These are phyloP conservation scores for Hormiphora californensis DNA, from an alignment of 37 sponge, comb jelly and placozoan genomes.

Conservation along the genomic window DNA sequence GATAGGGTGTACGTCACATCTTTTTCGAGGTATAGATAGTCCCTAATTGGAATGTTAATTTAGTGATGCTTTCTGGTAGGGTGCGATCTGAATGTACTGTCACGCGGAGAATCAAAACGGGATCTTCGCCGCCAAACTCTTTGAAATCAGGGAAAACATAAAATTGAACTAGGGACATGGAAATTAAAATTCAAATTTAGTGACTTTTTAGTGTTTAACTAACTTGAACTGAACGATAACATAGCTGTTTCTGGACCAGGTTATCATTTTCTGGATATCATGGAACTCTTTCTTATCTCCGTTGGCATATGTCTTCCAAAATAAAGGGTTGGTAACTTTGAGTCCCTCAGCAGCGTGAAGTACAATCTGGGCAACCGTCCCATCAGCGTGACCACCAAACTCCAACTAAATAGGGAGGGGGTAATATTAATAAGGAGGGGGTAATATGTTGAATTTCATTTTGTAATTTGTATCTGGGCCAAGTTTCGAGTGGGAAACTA, in stretches of 20 bases:
- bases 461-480: no score
- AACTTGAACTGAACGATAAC: background rate
- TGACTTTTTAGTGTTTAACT: background rate
- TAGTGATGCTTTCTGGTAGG: background rate
- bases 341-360: background rate
- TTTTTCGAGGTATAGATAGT: background rate
- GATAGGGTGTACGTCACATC: background rate
- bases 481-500: no score
- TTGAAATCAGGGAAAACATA: no score
- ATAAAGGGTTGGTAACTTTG: background rate
- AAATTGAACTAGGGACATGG: background rate
- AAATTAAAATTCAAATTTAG: background rate
- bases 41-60: background rate
- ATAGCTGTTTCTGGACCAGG: background rate
- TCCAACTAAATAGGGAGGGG: no score
- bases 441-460: no score
- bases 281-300: background rate
- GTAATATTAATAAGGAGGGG: no score
- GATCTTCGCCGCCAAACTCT: no score
- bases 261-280: background rate
- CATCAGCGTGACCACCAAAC: no score
- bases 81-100: background rate
- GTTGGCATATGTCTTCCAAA: background rate
- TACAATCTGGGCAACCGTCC: background rate
- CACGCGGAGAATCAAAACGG: no score